Base-by-base conservation (phyloP, 1,140 invertebrate genomes). In the Colletes gigas region DNA sequence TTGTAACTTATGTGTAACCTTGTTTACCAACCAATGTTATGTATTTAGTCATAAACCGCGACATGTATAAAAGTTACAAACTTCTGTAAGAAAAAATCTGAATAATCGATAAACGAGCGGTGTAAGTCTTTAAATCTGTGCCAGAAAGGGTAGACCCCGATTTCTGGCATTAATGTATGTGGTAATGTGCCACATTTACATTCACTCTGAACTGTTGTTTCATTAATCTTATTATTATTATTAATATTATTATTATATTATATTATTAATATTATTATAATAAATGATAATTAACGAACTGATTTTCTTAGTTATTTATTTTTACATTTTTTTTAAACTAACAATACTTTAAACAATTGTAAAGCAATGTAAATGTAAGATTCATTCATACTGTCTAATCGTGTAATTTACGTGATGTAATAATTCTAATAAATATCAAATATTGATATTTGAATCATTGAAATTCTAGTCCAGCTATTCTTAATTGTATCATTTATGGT, bases 231-330 rank as follows among this genome's bases (percentile, higher is more conserved):
- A 83, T 80, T 80, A 68, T 82, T 82, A 68, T 68, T 82, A 76
- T n/a, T 63, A 83, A 47, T 83, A 83, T 75, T 68, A 81, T 78
- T 47, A 47, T 47, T 47, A 47, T 47, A 47, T 47, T 82, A 78
- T 77, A 77, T 77, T 74, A 78, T 60, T 82, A 72, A 66, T 82
- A 77, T 78, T 82, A 82, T 83, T 83, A 82, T 83, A 76, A 83
- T 75, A 70, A 83, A 83, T 59, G 44, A 83, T 72, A 59, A 83
- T 77, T 57, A 81, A 81, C 65, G 12, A 66, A 67, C 65, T 44
- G 19, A 69, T 47, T 55, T 52, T 19, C 57, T 70, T 54, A 10
- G 17, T 78, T 60, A 41, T 70, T 57, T 17, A 77, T 57, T 77
- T 17, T 41, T 19, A 57, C 19, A 57, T 76, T 39, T 39, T 19